Conservation (phyloP, 2,797 vertebrate species). For the Tokudaia muenninki region DNA sequence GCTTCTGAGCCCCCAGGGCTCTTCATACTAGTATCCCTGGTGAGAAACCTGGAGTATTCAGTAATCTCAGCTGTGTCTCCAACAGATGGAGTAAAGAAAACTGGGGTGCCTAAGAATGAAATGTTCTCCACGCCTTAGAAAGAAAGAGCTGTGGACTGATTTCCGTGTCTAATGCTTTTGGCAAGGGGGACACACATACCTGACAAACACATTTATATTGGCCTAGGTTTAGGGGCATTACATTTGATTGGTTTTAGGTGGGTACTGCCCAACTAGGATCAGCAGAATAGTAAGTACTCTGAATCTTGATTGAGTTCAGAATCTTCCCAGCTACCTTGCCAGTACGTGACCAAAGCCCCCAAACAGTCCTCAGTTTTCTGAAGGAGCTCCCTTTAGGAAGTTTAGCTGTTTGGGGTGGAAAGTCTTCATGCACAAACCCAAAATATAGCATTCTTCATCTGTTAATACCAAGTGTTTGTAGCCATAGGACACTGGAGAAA, state of each 20-base stretch:
- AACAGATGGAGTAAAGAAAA: background rate
- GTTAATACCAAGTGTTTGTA: background rate
- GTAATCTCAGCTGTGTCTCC: background rate
- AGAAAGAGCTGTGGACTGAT: background rate
- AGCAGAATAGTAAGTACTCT: background rate
- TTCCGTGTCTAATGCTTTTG: background rate
- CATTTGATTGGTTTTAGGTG: background rate
- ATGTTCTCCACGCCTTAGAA: slow-evolving; percentile 31
- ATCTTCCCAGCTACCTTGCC: no score
- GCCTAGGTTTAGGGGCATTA: background rate
- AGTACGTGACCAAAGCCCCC: background rate
- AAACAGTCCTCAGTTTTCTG: background rate
- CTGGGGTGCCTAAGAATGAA: background rate
- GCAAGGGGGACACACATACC: background rate
- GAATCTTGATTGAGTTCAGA: background rate
- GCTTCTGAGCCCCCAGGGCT: slow-evolving; percentile 41
- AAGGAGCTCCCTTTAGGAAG: background rate
- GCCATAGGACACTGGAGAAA: background rate
- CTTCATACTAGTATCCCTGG: background rate
- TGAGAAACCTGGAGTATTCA: slow-evolving; percentile 3
- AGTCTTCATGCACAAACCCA: background rate
- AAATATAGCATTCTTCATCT: background rate
- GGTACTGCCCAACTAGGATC: background rate
- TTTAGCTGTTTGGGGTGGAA: background rate
- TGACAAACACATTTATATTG: background rate